Percentiles rank a stretch among this genome's conserved stretches.
Conservation (phyloP, 2,888 invertebrate genomes). For the Troides aeacus region DNA sequence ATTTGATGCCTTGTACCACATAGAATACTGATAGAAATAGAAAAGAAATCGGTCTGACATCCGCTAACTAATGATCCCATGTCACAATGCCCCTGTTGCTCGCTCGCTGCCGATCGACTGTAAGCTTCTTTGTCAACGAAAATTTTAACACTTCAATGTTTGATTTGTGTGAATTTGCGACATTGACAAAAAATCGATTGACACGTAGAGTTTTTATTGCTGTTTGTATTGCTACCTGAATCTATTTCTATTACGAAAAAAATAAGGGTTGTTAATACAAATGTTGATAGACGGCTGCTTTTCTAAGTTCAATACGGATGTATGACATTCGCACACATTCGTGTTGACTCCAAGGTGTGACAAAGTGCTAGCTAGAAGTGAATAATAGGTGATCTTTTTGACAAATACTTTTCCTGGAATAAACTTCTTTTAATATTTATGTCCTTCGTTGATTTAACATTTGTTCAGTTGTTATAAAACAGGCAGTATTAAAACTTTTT, state of each 20-base stretch:
- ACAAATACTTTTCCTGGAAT: constrained; percentile 40
- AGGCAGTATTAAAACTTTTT: not conserved
- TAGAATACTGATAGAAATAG: constrained; percentile 59
- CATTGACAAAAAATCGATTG: constrained; percentile 71
- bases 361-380: constrained; percentile 52
- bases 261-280: constrained; percentile 59
- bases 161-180: constrained; percentile 76
- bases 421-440: not conserved
- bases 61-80: constrained; percentile 71
- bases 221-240: constrained; percentile 77
- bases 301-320: constrained; percentile 52
- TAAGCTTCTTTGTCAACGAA: constrained; percentile 64
- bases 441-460: not conserved
- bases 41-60: constrained; percentile 62
- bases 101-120: constrained; percentile 62
- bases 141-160: constrained; percentile 78
- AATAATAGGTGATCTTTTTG: constrained; percentile 56
- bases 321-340: constrained; percentile 60
- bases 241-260: constrained; percentile 52
- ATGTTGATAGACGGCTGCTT: constrained; percentile 54
- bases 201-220: constrained; percentile 75
- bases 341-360: constrained; percentile 61
- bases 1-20: constrained; percentile 66
- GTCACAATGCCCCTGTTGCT: constrained; percentile 57
- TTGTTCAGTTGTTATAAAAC: not conserved